Evolutionary conservation across 2,888 invertebrate species (phyloP), one percentile per base, ranked within the genome.

Genomic region (Ennomos fuscantarius): DNA sequence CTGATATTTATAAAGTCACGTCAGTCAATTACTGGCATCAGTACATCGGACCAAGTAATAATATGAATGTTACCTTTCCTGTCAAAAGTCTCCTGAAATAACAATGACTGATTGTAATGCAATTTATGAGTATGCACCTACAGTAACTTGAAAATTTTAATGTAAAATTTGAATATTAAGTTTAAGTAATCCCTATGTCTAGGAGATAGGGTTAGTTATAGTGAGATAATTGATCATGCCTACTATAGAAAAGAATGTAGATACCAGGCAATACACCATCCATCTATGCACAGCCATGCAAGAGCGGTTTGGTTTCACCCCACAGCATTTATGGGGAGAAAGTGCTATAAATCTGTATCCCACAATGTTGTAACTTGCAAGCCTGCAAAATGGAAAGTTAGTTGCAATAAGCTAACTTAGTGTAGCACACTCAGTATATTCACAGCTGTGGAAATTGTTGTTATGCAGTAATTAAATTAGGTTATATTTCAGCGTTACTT

Each of bases 261-360:
- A 24, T 6, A 24, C 24, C 24, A 24, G 24, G 24, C 6, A 24
- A 24, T 24, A 24, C 24, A 24, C 24, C 24, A 24, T 6, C 24
- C 24, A 24, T 24, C 2, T 24, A 24, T 24, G n/a, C n/a, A n/a
- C n/a, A n/a, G 40, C 32, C 45, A 48, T 47, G 58, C 54, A 53
- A 43, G 51, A 42, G 37, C 55, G 48, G 46, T 61, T 44, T 48
- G 69, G 66, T 78, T 77, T 79, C 71, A 65, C 71, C 68, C 66
- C 64, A 56, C 69, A 67, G 67, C 61, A 49, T 69, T 66, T 70
- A 72, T 60, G 70, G 70, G 61, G 81, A 68, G 82, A 82, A 82
- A 82, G 81, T 79, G 62, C 52, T 15, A 62, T 69, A 63, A 68
- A 63, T 72, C 62, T 62, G 54, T 55, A 59, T 63, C 52, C 69